Evolutionary conservation across 2,888 invertebrate genomes (phyloP).

Genomic region (Temnothorax unifasciatus): DNA sequence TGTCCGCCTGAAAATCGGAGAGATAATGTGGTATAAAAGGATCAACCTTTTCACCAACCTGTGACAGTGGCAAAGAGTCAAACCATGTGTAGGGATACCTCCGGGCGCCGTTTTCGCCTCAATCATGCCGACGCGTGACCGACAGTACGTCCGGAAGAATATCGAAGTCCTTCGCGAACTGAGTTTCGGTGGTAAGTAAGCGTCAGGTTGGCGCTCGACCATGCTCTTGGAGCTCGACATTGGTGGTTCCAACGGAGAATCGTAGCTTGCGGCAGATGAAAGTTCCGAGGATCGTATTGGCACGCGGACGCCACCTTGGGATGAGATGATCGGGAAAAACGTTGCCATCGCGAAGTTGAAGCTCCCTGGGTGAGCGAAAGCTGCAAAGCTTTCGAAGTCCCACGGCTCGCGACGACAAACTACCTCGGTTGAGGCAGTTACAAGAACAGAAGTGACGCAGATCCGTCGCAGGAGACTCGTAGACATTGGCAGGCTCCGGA

Average conservation of each 20-base stretch:
- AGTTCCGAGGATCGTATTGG: slow-evolving; percentile 18
- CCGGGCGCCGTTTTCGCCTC: slow-evolving; percentile 65
- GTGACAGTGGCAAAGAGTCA: slow-evolving; percentile 79
- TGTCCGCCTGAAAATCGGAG: slow-evolving; percentile 69
- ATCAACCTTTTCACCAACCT: slow-evolving; percentile 82
- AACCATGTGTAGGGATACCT: slow-evolving; percentile 76
- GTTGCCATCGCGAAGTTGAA: slow-evolving; percentile 10
- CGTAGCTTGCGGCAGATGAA: slow-evolving; percentile 14
- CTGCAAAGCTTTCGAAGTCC: slow-evolving; percentile 57
- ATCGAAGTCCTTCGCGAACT: slow-evolving; percentile 48
- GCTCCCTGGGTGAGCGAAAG: slow-evolving; percentile 51
- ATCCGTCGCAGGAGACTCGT: slow-evolving; percentile 25
- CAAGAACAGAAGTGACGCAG: slow-evolving; percentile 2
- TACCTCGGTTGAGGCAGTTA: slow-evolving; percentile 66
- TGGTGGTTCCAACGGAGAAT: slow-evolving; percentile 31
- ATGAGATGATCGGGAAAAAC: neutral
- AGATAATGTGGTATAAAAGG: slow-evolving; percentile 74
- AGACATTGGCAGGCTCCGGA: slow-evolving; percentile 53
- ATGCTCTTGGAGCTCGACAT: slow-evolving; percentile 2
- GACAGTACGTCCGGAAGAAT: slow-evolving; percentile 37
- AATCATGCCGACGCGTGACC: slow-evolving; percentile 57
- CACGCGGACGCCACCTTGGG: neutral
- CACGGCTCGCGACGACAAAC: slow-evolving; percentile 29
- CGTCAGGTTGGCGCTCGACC: slow-evolving; percentile 9
- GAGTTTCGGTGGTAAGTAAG: slow-evolving; percentile 38